A percentile compares a stretch with the other conserved stretches of the same genome.
phyloP scores from a whole-genome alignment of 2,113 vertebrate species.

The Neodon shergylaensis region DNA sequence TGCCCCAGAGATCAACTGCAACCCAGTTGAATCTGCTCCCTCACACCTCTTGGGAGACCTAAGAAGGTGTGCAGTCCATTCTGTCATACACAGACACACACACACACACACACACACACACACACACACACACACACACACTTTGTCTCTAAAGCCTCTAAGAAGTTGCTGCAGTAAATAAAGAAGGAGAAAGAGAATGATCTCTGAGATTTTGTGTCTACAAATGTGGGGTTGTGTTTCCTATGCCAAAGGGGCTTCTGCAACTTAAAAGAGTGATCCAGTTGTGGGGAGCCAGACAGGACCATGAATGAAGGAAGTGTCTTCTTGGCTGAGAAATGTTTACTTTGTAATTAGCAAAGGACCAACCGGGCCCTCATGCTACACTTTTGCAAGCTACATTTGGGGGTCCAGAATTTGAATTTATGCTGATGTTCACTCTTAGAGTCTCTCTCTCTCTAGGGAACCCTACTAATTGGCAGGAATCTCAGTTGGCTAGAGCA shows the following conservation, averaged over 20 bases:
- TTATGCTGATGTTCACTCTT: slow-evolving; percentile 76
- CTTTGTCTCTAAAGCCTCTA: background rate
- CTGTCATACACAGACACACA: background rate
- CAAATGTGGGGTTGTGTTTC: background rate
- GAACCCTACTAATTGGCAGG: slow-evolving; percentile 75
- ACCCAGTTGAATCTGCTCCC: background rate
- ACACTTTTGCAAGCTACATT: slow-evolving; percentile 70
- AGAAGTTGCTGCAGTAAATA: slow-evolving; percentile 31
- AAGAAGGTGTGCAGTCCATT: background rate
- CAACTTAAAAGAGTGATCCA: slow-evolving; percentile 34
- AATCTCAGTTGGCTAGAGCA: slow-evolving; percentile 67
- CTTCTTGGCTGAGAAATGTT: slow-evolving; percentile 75
- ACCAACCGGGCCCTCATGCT: background rate
- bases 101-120: background rate
- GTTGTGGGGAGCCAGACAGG: slow-evolving; percentile 25
- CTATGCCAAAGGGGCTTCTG: slow-evolving; percentile 60
- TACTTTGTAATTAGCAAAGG: slow-evolving; percentile 77
- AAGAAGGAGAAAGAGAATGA: slow-evolving; percentile 50
- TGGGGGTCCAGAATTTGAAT: slow-evolving; percentile 77
- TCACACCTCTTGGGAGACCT: background rate
- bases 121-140: background rate
- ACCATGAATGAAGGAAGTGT: slow-evolving; percentile 70
- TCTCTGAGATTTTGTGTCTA: slow-evolving; percentile 52
- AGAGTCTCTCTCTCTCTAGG: slow-evolving; percentile 70
- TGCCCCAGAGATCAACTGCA: background rate